These are phyloP conservation scores for Listrodromus nycthemerus DNA, from an alignment of 2,888 invertebrate genomes.

Conservation along the genomic window DNA sequence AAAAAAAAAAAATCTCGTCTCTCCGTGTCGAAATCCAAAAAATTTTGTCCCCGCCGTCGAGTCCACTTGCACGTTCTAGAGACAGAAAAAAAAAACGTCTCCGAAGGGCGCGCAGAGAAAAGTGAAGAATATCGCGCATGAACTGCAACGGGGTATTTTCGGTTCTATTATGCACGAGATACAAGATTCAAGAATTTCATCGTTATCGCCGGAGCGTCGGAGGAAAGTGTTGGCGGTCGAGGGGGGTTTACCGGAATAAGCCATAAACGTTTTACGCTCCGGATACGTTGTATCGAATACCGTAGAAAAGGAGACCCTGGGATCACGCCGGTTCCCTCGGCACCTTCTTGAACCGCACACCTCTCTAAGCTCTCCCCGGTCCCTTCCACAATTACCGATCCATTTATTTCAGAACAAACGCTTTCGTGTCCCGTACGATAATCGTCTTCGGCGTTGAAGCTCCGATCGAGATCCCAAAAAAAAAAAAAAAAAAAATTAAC, in stretches of 20 bases:
- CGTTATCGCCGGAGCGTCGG: constrained; percentile 50
- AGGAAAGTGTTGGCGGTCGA: constrained; percentile 26
- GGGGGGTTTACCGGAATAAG: constrained; percentile 60
- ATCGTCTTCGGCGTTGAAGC: background rate
- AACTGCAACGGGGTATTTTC: background rate
- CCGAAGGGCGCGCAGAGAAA: too few relatives aligned
- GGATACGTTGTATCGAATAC: constrained; percentile 51
- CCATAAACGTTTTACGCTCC: constrained; percentile 63
- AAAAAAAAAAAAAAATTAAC: background rate
- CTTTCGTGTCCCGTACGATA: background rate
- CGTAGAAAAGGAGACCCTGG: constrained; percentile 44
- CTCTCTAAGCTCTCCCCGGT: too few relatives aligned
- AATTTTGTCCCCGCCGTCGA: too few relatives aligned
- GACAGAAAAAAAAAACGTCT: background rate
- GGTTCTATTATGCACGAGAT: constrained; percentile 5
- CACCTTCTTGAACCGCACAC: constrained; percentile 64
- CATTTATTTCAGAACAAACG: constrained; percentile 25
- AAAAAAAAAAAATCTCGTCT: too few relatives aligned
- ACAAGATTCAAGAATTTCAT: constrained; percentile 56
- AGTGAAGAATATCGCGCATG: background rate
- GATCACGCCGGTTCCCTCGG: constrained; percentile 43
- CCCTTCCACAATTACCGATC: constrained; percentile 35
- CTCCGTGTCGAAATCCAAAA: too few relatives aligned
- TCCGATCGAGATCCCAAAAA: background rate
- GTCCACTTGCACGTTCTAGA: too few relatives aligned